A percentile compares a stretch with the other conserved stretches of the same genome.
Conservation (phyloP, 35 echinoderm and acorn worm genomes). For the Anneissia japonica region DNA sequence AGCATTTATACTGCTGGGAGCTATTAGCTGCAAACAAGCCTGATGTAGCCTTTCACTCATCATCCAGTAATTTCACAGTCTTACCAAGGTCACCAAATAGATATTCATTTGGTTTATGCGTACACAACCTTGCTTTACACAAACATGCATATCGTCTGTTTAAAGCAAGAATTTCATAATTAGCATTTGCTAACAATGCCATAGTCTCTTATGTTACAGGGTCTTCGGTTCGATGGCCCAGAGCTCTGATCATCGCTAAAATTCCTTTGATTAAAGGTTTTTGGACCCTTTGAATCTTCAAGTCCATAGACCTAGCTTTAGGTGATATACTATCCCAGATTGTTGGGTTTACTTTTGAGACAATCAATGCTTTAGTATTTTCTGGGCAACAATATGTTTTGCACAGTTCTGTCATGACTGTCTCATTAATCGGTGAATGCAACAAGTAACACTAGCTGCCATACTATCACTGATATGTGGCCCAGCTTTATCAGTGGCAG, state of each 20-base stretch:
- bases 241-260: not conserved
- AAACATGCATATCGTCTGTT: too few species aligned
- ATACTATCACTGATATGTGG: not conserved
- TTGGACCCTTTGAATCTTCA: slow-evolving; percentile 9
- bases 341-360: slow-evolving; percentile 25
- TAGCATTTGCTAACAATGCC: slow-evolving; percentile 5
- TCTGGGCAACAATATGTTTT: too few species aligned
- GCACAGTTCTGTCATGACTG: too few species aligned
- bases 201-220: not conserved
- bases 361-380: not conserved
- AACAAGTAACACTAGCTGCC: not conserved
- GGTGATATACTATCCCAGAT: slow-evolving; percentile 23
- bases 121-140: too few species aligned
- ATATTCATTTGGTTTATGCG: not conserved
- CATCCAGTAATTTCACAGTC: not conserved
- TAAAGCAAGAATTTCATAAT: too few species aligned
- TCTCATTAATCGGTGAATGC: too few species aligned
- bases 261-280: slow-evolving; percentile 26
- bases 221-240: not conserved
- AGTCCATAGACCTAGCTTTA: not conserved
- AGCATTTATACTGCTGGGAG: not conserved
- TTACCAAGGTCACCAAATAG: not conserved
- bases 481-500: not conserved
- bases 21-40: not conserved
- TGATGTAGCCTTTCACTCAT: not conserved